These are phyloP conservation scores for Blennius ocellaris DNA, from an alignment of 2,113 vertebrate species.

Conservation along the genomic window DNA sequence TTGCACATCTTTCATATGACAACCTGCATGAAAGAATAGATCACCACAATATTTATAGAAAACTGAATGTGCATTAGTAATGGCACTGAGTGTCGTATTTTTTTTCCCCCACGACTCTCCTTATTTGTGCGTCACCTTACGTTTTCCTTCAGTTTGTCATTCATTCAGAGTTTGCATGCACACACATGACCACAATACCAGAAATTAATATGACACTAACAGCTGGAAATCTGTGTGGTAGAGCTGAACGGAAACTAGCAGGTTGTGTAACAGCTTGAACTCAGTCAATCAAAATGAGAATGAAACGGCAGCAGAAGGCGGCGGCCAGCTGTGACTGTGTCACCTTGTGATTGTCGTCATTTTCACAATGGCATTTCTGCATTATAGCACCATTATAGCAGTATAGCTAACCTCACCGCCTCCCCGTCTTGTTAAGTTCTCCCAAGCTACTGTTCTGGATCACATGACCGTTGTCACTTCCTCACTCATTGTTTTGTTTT, in stretches of 20 bases:
- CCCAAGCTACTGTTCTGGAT: constrained; percentile 29
- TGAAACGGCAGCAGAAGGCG: constrained; percentile 30
- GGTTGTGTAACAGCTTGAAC: constrained; percentile 42
- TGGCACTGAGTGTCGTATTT: background rate
- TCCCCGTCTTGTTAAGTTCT: constrained; percentile 20
- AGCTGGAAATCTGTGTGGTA: constrained; percentile 10
- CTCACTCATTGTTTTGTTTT: constrained; percentile 23
- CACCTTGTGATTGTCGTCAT: constrained; percentile 53
- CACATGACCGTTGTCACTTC: constrained; percentile 32
- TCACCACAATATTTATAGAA: background rate
- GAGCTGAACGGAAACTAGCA: constrained; percentile 34
- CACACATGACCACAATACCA: constrained; percentile 4
- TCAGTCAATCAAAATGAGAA: constrained; percentile 36
- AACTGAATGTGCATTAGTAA: constrained; percentile 6
- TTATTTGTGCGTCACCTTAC: background rate
- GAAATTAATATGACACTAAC: background rate
- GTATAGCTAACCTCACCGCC: constrained; percentile 17
- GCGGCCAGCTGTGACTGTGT: constrained; percentile 26
- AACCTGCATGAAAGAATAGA: background rate
- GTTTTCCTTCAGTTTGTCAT: background rate
- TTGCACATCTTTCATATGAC: background rate
- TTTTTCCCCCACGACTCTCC: background rate
- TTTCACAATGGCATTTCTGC: constrained; percentile 23
- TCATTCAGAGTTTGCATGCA: background rate
- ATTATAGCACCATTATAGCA: background rate